A percentile compares a stretch with the other conserved stretches of the same genome.
phyloP scores from a whole-genome alignment of 2,888 invertebrate genomes.

The Spodoptera exigua region DNA sequence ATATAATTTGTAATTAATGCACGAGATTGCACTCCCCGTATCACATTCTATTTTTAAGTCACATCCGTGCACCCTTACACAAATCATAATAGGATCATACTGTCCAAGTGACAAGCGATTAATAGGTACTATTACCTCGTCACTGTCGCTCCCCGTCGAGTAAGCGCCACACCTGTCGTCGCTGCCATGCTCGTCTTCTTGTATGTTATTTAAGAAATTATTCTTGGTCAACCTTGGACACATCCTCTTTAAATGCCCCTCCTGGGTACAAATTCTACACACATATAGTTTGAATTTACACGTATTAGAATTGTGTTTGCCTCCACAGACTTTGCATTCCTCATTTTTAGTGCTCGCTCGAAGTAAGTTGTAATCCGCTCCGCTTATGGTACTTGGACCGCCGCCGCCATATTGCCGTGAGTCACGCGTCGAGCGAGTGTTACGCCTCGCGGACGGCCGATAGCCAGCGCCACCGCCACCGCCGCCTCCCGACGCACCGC shows the following conservation, averaged over 20 bases:
- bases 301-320: neutral
- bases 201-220: conserved; percentile 8
- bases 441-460: conserved; percentile 6
- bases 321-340: conserved; percentile 14
- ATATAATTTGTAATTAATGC: conserved; percentile 1
- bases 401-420: neutral
- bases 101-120: conserved; percentile 1
- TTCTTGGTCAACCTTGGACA: conserved; percentile 5
- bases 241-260: conserved; percentile 3
- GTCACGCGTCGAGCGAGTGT: conserved; percentile 2
- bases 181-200: conserved; percentile 1
- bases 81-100: conserved; percentile 3
- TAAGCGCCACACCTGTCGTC: neutral
- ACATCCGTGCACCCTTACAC: neutral
- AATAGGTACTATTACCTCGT: conserved; percentile 5
- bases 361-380: conserved; percentile 2
- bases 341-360: conserved; percentile 8
- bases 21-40: conserved; percentile 12
- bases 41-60: conserved; percentile 10
- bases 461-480: too few relatives aligned
- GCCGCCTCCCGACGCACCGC: conserved; percentile 9
- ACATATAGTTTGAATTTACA: conserved; percentile 5
- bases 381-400: neutral
- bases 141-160: conserved; percentile 4
- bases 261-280: conserved; percentile 8